Percentiles rank a stretch among this genome's conserved stretches.
These are phyloP conservation scores for Trachythela sp. DNA, from an alignment of 64 coral and sea anemone species.

Conservation along the genomic window DNA sequence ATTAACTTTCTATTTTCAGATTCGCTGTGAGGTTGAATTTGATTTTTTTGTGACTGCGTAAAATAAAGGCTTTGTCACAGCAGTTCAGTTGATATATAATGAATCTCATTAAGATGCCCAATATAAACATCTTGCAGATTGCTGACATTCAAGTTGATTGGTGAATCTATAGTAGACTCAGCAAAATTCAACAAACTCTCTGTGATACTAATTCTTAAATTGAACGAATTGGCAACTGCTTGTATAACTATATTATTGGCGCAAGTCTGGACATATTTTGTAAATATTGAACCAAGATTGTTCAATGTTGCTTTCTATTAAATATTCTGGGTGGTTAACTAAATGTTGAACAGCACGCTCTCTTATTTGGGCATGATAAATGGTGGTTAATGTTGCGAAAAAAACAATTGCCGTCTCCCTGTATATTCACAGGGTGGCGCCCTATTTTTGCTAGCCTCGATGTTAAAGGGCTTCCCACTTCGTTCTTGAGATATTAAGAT, in stretches of 20 bases:
- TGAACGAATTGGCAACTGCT: constrained; percentile 36
- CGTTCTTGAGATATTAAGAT: too few relatives aligned
- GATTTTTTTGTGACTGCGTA: not conserved
- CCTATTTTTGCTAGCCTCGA: constrained; percentile 34
- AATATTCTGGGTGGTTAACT: constrained; percentile 34
- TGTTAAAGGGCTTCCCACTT: too few relatives aligned
- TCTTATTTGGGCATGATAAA: constrained; percentile 25
- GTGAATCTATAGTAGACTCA: not conserved
- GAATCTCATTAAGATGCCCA: constrained; percentile 37
- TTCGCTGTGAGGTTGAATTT: not conserved
- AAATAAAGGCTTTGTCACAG: not conserved
- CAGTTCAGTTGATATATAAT: constrained; percentile 44
- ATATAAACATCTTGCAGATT: constrained; percentile 29
- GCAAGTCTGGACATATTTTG: constrained; percentile 44
- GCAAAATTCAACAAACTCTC: not conserved
- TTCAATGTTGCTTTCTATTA: constrained; percentile 55
- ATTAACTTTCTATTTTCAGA: not conserved
- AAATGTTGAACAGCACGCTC: constrained; percentile 33
- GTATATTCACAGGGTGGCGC: constrained; percentile 28
- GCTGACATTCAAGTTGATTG: constrained; percentile 9
- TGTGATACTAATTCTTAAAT: not conserved
- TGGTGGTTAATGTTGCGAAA: constrained; percentile 46
- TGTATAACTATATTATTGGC: constrained; percentile 53
- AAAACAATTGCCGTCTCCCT: constrained; percentile 49
- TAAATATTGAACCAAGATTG: constrained; percentile 36